These are phyloP conservation scores for Ispidina lecontei DNA, from an alignment of 2,797 vertebrate species.

Conservation along the genomic window DNA sequence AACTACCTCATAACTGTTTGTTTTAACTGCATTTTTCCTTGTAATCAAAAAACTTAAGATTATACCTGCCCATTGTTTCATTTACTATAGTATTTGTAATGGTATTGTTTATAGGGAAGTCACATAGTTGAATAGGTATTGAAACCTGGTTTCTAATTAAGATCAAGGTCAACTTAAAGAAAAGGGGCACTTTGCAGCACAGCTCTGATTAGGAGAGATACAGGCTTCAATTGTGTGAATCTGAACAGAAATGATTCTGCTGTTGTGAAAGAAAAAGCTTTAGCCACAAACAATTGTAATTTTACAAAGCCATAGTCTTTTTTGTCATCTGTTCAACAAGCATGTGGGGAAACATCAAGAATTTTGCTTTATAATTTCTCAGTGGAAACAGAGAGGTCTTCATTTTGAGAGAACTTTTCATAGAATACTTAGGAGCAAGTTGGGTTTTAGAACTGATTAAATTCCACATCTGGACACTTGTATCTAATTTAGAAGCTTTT, in stretches of 20 bases:
- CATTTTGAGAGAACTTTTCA: not conserved
- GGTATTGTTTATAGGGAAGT: not conserved
- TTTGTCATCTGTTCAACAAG: not conserved
- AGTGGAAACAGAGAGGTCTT: not conserved
- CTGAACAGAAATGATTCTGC: not conserved
- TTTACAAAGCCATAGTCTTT: not conserved
- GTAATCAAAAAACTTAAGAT: not conserved
- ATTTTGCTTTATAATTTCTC: not conserved
- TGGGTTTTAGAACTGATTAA: not conserved
- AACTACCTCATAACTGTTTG: not conserved
- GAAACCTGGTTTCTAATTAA: not conserved
- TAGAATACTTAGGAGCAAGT: not conserved
- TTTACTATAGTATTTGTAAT: not conserved
- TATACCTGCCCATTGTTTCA: slow-evolving; percentile 24
- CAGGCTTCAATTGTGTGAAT: not conserved
- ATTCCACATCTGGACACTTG: not conserved
- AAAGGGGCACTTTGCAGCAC: not conserved
- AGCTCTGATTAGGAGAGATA: not conserved
- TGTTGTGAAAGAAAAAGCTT: not conserved
- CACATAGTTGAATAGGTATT: not conserved
- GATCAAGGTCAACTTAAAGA: not conserved
- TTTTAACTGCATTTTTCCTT: slow-evolving; percentile 6
- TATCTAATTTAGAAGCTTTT: not conserved
- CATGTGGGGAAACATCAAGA: not conserved
- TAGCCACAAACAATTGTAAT: not conserved